These are phyloP conservation scores for Athene noctua DNA, from an alignment of 2,113 vertebrate genomes.

Conservation along the genomic window DNA sequence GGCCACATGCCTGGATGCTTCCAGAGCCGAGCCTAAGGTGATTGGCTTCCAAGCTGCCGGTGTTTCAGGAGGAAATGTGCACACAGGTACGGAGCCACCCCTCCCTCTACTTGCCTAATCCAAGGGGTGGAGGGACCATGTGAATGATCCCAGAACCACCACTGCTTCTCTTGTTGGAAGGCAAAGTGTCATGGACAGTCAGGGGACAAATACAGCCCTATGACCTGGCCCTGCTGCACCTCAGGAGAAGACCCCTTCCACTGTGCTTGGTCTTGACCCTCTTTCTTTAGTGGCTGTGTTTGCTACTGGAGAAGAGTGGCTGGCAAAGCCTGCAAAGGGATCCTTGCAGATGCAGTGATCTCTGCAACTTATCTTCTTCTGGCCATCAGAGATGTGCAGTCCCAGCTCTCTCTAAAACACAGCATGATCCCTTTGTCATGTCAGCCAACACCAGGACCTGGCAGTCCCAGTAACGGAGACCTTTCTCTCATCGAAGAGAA, in stretches of 20 bases:
- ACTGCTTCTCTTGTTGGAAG: not conserved
- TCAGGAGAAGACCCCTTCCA: not conserved
- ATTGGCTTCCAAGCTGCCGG: not conserved
- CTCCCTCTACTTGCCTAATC: rapidly evolving
- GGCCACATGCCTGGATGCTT: not conserved
- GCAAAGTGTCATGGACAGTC: not conserved
- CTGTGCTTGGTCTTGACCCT: not conserved
- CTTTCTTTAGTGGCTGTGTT: not conserved
- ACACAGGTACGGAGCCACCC: rapidly evolving
- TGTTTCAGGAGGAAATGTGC: not conserved
- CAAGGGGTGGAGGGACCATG: rapidly evolving
- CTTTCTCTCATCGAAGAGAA: not conserved
- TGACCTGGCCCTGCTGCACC: not conserved
- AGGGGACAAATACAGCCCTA: not conserved
- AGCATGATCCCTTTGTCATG: no score
- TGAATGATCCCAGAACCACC: not conserved
- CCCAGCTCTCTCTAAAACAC: not conserved
- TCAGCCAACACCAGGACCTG: not conserved
- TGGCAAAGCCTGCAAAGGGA: not conserved
- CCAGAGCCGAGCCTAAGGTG: not conserved
- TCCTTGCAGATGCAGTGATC: not conserved
- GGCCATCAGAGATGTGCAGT: not conserved
- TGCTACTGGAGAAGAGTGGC: not conserved
- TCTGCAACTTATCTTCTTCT: not conserved
- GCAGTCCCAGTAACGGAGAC: not conserved